phyloP scores from a whole-genome alignment of 2,113 vertebrate species.

The Abramis brama region DNA sequence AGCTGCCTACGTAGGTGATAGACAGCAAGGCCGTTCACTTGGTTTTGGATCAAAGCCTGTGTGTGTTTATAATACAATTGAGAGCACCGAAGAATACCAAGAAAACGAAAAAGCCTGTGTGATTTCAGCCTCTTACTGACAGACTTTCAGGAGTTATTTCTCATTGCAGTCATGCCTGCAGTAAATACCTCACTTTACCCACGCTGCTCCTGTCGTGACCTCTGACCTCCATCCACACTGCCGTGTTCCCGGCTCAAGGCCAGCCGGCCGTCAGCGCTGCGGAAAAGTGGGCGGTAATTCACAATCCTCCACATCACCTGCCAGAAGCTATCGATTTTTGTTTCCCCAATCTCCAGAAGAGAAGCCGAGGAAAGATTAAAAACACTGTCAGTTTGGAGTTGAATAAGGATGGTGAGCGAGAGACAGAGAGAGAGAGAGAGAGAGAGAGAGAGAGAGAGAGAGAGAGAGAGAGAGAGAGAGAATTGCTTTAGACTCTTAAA shows the following conservation, averaged over 20 bases:
- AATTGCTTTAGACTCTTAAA: not conserved
- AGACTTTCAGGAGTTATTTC: slow-evolving; percentile 68
- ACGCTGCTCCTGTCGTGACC: slow-evolving; percentile 68
- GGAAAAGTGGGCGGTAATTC: slow-evolving; percentile 72
- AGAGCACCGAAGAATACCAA: slow-evolving; percentile 16
- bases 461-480: slow-evolving; percentile 72
- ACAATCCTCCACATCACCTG: slow-evolving; percentile 94
- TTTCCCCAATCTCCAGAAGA: slow-evolving; percentile 96
- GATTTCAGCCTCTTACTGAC: slow-evolving; percentile 34
- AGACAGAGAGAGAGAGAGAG: slow-evolving; percentile 75
- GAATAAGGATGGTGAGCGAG: slow-evolving; percentile 94
- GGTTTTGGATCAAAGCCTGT: not conserved
- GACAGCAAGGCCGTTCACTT: not conserved
- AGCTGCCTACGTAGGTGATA: not conserved
- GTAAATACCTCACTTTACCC: slow-evolving; percentile 76
- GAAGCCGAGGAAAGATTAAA: slow-evolving; percentile 99
- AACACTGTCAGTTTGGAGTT: slow-evolving; percentile 99
- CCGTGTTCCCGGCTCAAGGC: slow-evolving; percentile 74
- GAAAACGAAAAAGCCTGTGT: slow-evolving; percentile 28
- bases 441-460: slow-evolving; percentile 81
- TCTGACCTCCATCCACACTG: slow-evolving; percentile 70
- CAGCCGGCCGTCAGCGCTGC: slow-evolving; percentile 63
- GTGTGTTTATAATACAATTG: not conserved
- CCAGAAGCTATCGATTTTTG: slow-evolving; percentile 98
- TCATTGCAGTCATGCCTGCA: slow-evolving; percentile 70